Base-by-base conservation (phyloP, 2,888 invertebrate genomes). In the Dolichomitus sp. region DNA sequence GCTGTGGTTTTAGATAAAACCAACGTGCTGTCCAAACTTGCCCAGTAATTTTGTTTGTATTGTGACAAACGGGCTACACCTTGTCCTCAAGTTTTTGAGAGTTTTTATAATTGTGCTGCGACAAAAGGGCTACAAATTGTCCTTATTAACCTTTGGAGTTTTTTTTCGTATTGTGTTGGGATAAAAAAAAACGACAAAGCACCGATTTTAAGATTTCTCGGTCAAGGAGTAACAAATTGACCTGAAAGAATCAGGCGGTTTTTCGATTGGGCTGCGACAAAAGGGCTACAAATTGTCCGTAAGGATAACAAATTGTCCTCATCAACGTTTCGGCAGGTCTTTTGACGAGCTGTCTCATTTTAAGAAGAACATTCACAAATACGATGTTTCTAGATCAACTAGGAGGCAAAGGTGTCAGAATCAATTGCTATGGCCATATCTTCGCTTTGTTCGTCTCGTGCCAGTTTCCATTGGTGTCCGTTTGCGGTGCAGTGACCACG, bases 391-490 rank as follows among this genome's bases (percentile, higher is more conserved):
- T 4, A 14, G 74, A 52, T 52, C 33, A 23, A n/a, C 5, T 54
- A 17, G 17, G 30, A 63, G 45, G 9, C 23, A 19, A 40, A 30
- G 23, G 54, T 65, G 45, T 42, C 40, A n/a, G 12, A 59, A 59
- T n/a, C 19, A 37, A 63, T 42, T 2, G 2, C 61, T n/a, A 33
- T 17, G n/a, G 1, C 1, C 17, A 33, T 63, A 19, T 40, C 9
- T 7, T 61, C 37, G 5, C 19, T 63, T 57, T 59, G 6, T 14
- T 66, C 57, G n/a, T 57, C 23, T 23, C 40, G 50, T 50, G 17
- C 27, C 76, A 50, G 19, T 61, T 50, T 54, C 48, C 61, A 40
- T 69, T 65, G 37, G 48, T n/a, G 23, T 23, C 27, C 23, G 6
- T 19, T 19, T 69, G 12, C 68, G 42, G 40, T 63, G 40, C 23